Percentiles rank a stretch among this genome's conserved stretches.
Evolutionary conservation across 2,113 vertebrate genomes (phyloP).

Genomic region (Calcarius ornatus): DNA sequence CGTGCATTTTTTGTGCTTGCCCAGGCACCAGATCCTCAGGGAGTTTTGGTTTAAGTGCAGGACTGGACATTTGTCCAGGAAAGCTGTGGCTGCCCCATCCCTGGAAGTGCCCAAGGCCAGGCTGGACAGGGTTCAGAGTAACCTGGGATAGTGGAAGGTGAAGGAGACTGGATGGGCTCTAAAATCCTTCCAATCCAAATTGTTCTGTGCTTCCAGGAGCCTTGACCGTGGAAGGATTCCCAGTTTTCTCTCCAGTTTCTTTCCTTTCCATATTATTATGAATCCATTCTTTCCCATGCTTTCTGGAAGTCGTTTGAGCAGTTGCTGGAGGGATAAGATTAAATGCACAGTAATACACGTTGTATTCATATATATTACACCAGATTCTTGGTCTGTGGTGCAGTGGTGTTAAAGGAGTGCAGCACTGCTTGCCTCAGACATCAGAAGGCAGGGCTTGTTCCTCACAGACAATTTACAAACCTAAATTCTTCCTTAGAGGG

Average conservation of each 20-base stretch:
- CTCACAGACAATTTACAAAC: background rate
- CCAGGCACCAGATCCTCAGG: background rate
- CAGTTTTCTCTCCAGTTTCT: background rate
- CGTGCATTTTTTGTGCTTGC: background rate
- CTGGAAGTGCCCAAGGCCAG: background rate
- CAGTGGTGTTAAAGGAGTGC: background rate
- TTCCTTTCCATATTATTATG: background rate
- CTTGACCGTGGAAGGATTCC: background rate
- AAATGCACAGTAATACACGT: background rate
- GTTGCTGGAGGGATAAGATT: background rate
- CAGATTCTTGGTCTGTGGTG: background rate
- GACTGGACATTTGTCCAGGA: background rate
- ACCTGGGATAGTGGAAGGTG: background rate
- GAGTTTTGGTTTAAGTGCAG: background rate
- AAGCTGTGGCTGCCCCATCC: background rate
- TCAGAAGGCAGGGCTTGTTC: background rate
- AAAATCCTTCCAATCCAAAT: background rate
- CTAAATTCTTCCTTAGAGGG: background rate
- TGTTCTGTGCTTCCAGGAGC: background rate
- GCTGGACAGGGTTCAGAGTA: accelerated
- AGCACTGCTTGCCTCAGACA: background rate
- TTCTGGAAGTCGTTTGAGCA: background rate
- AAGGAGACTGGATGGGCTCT: background rate
- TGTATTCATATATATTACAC: background rate
- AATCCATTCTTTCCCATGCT: background rate